Percentiles rank a stretch among this genome's conserved stretches.
Conservation (phyloP, 1,140 invertebrate species). For the Solen grandis region DNA sequence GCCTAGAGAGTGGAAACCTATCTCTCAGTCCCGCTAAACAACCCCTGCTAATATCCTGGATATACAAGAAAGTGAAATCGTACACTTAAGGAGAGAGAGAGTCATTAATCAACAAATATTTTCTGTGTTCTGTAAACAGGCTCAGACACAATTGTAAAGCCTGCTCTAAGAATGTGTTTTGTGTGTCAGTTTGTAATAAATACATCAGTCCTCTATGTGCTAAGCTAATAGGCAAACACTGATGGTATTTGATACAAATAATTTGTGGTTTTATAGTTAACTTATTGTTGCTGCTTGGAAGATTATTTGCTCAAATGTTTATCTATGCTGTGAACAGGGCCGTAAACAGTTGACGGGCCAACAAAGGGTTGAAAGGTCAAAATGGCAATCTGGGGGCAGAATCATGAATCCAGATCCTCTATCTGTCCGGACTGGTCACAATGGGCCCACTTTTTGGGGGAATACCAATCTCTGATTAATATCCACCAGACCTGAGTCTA, state of each 20-base stretch:
- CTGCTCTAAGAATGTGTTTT: not conserved
- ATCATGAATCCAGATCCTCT: too few relatives aligned
- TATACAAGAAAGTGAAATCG: too few relatives aligned
- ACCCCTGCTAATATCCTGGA: too few relatives aligned
- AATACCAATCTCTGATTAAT: too few relatives aligned
- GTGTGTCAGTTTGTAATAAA: conserved; percentile 31
- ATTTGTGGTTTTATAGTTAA: conserved; percentile 46
- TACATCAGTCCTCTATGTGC: conserved; percentile 44
- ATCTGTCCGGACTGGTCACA: too few relatives aligned
- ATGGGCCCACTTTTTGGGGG: too few relatives aligned
- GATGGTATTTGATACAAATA: conserved; percentile 57
- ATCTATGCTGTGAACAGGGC: conserved; percentile 47
- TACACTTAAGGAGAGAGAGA: not conserved
- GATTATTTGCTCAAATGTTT: conserved; percentile 45
- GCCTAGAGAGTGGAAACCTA: too few relatives aligned
- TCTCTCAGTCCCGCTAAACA: too few relatives aligned
- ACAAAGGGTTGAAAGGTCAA: conserved; percentile 41
- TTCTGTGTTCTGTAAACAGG: not conserved
- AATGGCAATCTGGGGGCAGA: conserved; percentile 2
- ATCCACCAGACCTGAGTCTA: too few relatives aligned
- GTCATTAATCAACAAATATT: not conserved
- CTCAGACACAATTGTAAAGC: not conserved
- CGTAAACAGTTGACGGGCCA: conserved; percentile 30
- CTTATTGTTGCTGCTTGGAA: conserved; percentile 30
- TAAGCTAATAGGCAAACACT: conserved; percentile 53